These are phyloP conservation scores for Heliangelus exortis DNA, from an alignment of 2,797 vertebrate genomes.

Conservation along the genomic window DNA sequence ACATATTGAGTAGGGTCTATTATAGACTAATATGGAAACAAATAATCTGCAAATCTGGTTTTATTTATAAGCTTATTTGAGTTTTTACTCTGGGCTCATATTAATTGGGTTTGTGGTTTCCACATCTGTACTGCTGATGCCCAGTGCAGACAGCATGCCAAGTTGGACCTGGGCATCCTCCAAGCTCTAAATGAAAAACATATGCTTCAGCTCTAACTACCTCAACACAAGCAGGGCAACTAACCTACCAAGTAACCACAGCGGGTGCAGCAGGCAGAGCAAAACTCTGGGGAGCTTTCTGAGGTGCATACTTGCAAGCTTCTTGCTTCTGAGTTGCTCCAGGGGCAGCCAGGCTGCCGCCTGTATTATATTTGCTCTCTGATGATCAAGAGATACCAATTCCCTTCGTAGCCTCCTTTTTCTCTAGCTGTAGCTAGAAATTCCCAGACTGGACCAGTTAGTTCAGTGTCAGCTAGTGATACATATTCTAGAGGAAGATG, in stretches of 20 bases:
- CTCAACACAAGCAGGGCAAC: constrained; percentile 50
- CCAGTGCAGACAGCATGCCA: constrained; percentile 60
- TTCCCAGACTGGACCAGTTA: constrained; percentile 56
- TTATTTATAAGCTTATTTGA: constrained; percentile 73
- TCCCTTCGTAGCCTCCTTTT: constrained; percentile 27
- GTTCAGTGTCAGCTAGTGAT: constrained; percentile 47
- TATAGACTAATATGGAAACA: constrained; percentile 72
- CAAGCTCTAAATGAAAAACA: constrained; percentile 66
- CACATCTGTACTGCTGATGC: constrained; percentile 72
- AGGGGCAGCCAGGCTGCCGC: constrained; percentile 68
- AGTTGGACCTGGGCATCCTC: constrained; percentile 66
- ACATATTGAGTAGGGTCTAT: constrained; percentile 72
- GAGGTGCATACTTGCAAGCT: constrained; percentile 55
- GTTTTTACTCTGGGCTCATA: constrained; percentile 66
- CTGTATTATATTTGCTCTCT: constrained; percentile 48
- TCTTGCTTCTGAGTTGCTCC: constrained; percentile 64
- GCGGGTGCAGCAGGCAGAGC: constrained; percentile 57
- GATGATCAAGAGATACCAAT: constrained; percentile 67
- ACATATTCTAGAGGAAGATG: constrained; percentile 56
- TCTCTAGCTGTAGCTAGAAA: constrained; percentile 34
- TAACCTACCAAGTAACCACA: constrained; percentile 58
- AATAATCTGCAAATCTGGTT: constrained; percentile 71
- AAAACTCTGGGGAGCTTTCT: constrained; percentile 37
- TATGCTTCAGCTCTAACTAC: constrained; percentile 27
- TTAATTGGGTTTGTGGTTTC: constrained; percentile 72